Evolutionary conservation across 2,888 invertebrate genomes (phyloP).

Genomic region (Meiosimyza platycephala): DNA sequence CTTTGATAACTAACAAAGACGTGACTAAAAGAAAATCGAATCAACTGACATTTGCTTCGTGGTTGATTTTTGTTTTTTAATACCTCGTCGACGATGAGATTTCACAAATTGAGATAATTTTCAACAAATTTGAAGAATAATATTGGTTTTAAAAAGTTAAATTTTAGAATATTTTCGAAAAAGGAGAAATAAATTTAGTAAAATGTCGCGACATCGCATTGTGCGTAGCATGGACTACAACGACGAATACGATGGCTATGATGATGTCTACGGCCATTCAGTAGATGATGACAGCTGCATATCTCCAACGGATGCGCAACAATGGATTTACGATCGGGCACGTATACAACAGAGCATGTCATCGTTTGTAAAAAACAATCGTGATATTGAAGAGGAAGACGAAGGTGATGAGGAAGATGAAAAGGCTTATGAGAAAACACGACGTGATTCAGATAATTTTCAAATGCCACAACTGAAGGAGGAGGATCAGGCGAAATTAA

Average conservation of each 20-base stretch:
- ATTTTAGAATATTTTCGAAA: background rate
- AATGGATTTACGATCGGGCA: conserved; percentile 87
- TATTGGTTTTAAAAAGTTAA: background rate
- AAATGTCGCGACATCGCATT: conserved; percentile 89
- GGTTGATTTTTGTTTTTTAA: too few relatives aligned
- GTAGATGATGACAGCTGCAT: conserved; percentile 93
- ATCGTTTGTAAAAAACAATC: conserved; percentile 76
- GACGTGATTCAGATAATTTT: conserved; percentile 67
- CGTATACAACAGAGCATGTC: conserved; percentile 79
- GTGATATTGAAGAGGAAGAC: conserved; percentile 78
- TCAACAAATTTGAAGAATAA: too few relatives aligned
- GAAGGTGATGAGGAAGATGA: conserved; percentile 72
- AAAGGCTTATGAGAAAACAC: conserved; percentile 68
- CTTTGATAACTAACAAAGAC: too few relatives aligned
- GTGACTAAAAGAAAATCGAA: too few relatives aligned
- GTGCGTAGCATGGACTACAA: conserved; percentile 86
- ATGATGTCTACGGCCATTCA: conserved; percentile 90
- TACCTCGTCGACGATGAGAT: too few relatives aligned
- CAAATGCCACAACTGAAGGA: conserved; percentile 72
- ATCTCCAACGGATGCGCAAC: conserved; percentile 87
- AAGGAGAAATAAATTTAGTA: conserved; percentile 44
- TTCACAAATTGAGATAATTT: too few relatives aligned
- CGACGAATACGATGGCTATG: conserved; percentile 86
- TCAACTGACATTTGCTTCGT: too few relatives aligned
- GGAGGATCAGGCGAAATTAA: conserved; percentile 78